Conservation (phyloP, 1,140 invertebrate species). For the Oscheius sp. region DNA sequence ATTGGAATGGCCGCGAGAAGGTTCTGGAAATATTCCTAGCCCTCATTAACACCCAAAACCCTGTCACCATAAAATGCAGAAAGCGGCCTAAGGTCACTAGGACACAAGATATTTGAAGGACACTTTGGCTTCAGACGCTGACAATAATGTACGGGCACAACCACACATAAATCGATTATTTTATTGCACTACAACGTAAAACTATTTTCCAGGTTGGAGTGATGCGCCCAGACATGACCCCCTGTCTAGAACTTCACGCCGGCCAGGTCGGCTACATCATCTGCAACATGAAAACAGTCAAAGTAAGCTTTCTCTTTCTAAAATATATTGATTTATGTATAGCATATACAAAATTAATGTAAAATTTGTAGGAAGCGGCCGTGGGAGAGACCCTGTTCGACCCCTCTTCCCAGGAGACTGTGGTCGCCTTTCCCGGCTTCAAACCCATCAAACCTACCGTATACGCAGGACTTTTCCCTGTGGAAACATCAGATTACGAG, state of each 20-base stretch:
- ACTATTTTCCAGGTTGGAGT: slow-evolving; percentile 70
- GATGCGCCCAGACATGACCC: slow-evolving; percentile 74
- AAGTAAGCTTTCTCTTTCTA: neutral
- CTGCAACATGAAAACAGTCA: slow-evolving; percentile 76
- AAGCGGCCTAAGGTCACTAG: too few relatives aligned
- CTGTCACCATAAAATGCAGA: too few relatives aligned
- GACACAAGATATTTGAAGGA: too few relatives aligned
- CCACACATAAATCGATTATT: too few relatives aligned
- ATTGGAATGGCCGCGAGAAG: too few relatives aligned
- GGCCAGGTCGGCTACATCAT: slow-evolving; percentile 79
- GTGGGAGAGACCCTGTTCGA: slow-evolving; percentile 82
- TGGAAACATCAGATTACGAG: slow-evolving; percentile 79
- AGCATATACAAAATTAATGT: too few relatives aligned
- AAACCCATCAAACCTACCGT: slow-evolving; percentile 78
- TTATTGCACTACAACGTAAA: too few relatives aligned
- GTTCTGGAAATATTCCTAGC: too few relatives aligned
- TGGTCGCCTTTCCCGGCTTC: slow-evolving; percentile 71
- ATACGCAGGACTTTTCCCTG: slow-evolving; percentile 87
- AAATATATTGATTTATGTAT: too few relatives aligned
- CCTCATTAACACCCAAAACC: too few relatives aligned
- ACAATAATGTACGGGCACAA: too few relatives aligned
- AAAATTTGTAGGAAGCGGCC: slow-evolving; percentile 69
- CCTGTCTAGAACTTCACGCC: slow-evolving; percentile 67
- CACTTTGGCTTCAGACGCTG: too few relatives aligned
- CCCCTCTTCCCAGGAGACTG: slow-evolving; percentile 61